Evolutionary conservation across 1,140 invertebrate species (phyloP).

Genomic region (Galleria mellonella): DNA sequence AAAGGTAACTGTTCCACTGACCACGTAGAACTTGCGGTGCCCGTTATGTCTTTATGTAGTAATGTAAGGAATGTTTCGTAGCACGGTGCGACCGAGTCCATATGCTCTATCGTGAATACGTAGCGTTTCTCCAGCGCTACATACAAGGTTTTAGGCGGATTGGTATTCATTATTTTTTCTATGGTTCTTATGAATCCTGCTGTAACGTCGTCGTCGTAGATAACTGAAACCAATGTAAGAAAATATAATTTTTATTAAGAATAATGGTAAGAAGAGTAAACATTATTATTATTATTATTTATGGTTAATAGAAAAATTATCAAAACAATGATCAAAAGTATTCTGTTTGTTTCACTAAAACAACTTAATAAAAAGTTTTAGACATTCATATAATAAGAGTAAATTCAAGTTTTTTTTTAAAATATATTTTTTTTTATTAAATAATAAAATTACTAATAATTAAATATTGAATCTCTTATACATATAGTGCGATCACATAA

Average conservation of each 20-base stretch:
- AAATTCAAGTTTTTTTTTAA: too few species aligned
- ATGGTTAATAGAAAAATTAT: too few species aligned
- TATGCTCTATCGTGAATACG: constrained; percentile 87
- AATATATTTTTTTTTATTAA: too few species aligned
- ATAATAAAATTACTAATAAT: too few species aligned
- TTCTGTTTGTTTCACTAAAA: too few species aligned
- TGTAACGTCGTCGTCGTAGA: constrained; percentile 91
- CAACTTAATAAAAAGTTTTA: too few species aligned
- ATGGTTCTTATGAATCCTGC: constrained; percentile 86
- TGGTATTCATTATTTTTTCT: constrained; percentile 78
- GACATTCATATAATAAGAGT: too few species aligned
- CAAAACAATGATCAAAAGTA: too few species aligned
- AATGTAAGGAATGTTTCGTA: constrained; percentile 86
- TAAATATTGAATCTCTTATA: too few species aligned
- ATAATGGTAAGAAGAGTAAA: too few species aligned
- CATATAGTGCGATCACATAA: too few species aligned
- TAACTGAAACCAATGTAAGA: constrained; percentile 76
- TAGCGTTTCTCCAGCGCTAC: constrained; percentile 90
- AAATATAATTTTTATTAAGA: constrained; percentile 12
- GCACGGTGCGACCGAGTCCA: constrained; percentile 87
- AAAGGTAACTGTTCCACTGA: constrained; percentile 77
- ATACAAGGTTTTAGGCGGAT: constrained; percentile 79
- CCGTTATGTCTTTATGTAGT: constrained; percentile 69
- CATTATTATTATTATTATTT: too few species aligned
- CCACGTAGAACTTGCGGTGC: constrained; percentile 72